Evolutionary conservation across 1,140 invertebrate genomes (phyloP), one percentile per base, ranked within the genome.

Genomic region (Atta colombica): DNA sequence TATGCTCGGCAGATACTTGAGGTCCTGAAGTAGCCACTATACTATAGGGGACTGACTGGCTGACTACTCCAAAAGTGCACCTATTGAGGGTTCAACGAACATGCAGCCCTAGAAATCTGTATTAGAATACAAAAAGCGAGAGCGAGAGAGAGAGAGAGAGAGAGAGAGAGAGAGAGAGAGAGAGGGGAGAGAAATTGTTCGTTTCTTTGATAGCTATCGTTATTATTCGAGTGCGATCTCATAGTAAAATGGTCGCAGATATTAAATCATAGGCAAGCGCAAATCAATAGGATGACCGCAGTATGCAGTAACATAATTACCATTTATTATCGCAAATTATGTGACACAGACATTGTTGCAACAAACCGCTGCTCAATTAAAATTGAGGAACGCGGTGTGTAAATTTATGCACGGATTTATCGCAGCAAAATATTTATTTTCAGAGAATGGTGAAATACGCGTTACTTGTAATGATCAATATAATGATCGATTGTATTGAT

Each of bases 11-110:
- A 63, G 87, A 84, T 74, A 93, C 93, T 94, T 87, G 92, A 94
- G 80, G 80, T 80, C 21, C 87, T 91, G 75, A 88, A 92, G 91
- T 87, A 92, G 91, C 90, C 86, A 86, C 89, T 91, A 74, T 84
- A 85, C 58, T 53, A 63, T 81, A 81, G 86, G 87, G 88, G 88
- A 82, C 69, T 74, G 77, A 86, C 77, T 71, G 74, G 87, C 92
- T 35, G 35, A 39, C 35, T 92, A 92, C 88, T 88, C 91, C 85
- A 92, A 93, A 93, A 93, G 92, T 93, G 91, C 90, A 91, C 91
- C 92, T 92, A 88, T 82, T 71, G 69, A 84, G 88, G 87, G 81
- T 88, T 89, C 87, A 89, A 92, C 86, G 87, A 89, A 86, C 86
- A 84, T 55, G 75, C 45, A 88, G 60, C 55, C 84, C 85, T 90